Base-by-base conservation (phyloP, 2,113 vertebrate genomes). In the Chroicocephalus ridibundus region DNA sequence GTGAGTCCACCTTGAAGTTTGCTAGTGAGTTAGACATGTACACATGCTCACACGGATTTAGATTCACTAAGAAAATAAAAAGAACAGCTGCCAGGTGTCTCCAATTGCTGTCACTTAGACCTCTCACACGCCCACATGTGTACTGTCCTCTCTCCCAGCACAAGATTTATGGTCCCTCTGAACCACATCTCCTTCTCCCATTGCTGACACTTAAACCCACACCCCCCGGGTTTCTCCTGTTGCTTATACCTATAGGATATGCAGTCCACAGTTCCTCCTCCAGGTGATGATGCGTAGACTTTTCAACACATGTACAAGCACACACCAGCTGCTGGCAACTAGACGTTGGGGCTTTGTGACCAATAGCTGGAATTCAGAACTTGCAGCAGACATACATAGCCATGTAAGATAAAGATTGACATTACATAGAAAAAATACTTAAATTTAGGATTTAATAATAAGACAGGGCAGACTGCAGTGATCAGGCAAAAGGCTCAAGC, bases 251-350 rank as follows among this genome's bases (percentile, higher is more conserved):
- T 49, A 6, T 6, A 38, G 47, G 19, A 22, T 16, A 6, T 82
- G 25, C 2, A 4, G 13, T 32, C 40, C 32, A 65, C 25, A 42
- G 32, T 21, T 74, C 13, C 25, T 61, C 8, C 40, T 88, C 16
- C 22, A 27, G 0, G 0, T 20, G 22, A 12, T 49, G 16, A 6
- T n/a, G 15, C 7, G 46, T 36, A 11, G 14, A 36, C 12, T 18
- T 88, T 65, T 68, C 29, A 46, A 44, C 7, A 6, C 25, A 9
- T 4, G 3, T 21, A 11, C 9, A 42, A 46, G 36, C 8, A 46
- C 13, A 51, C 3, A 13, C 11, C 68, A 40, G 0, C 15, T 57
- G 11, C 36, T 52, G 51, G 8, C 32, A 72, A 21, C 29, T 61
- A 38, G 13, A n/a, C 36, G 6, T 38, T 13, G 17, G 9, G 3